These are phyloP conservation scores for Noctua janthina DNA, from an alignment of 2,888 invertebrate species.

Conservation along the genomic window DNA sequence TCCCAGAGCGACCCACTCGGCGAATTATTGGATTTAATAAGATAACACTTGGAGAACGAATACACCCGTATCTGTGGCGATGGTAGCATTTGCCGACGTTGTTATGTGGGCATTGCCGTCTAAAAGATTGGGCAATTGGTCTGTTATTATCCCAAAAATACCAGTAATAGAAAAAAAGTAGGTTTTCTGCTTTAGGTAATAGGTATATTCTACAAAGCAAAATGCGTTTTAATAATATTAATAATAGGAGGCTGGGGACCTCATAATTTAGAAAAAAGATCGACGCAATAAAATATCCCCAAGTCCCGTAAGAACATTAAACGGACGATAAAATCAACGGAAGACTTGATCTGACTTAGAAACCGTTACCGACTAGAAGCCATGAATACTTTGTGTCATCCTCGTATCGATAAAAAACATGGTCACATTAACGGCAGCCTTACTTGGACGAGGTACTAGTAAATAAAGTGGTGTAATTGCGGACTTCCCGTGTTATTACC, in stretches of 20 bases:
- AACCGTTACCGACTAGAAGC: conserved; percentile 59
- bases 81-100: conserved; percentile 24
- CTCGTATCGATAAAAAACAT: conserved; percentile 57
- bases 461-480: conserved; percentile 74
- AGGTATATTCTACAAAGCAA: background rate
- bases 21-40: conserved; percentile 84
- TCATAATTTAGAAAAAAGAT: conserved; percentile 16
- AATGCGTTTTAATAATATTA: background rate
- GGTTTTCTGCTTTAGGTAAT: background rate
- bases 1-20: conserved; percentile 79
- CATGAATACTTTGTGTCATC: conserved; percentile 54
- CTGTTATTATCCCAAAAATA: background rate
- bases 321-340: conserved; percentile 42
- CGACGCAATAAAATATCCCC: conserved; percentile 25
- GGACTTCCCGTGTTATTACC: conserved; percentile 77
- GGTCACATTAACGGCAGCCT: conserved; percentile 61
- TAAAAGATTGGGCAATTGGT: conserved; percentile 11
- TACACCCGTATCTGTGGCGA: conserved; percentile 73
- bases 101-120: conserved; percentile 23
- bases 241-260: background rate
- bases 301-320: conserved; percentile 54
- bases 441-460: conserved; percentile 54
- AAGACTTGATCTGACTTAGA: conserved; percentile 45
- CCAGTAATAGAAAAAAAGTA: background rate
- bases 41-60: conserved; percentile 76